Conservation (phyloP, 2,113 vertebrate species). For the Channa argus region DNA sequence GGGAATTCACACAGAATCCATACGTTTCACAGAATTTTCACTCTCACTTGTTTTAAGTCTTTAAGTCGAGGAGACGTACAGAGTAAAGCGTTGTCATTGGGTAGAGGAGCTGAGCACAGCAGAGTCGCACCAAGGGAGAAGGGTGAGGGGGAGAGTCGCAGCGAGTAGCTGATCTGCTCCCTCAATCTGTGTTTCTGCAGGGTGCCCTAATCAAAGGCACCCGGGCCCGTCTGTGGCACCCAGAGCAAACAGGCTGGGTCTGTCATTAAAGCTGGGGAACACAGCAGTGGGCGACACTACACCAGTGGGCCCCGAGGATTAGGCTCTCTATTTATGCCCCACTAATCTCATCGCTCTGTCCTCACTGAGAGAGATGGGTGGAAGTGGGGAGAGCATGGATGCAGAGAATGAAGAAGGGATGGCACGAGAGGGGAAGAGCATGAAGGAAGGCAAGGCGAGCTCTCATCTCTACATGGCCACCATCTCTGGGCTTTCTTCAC, state of each 20-base stretch:
- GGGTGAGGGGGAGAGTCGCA: slow-evolving; percentile 6
- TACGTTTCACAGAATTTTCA: slow-evolving; percentile 61
- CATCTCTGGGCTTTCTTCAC: slow-evolving; percentile 73
- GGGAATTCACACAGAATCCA: slow-evolving; percentile 70
- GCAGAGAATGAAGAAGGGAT: slow-evolving; percentile 20
- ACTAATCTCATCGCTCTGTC: slow-evolving; percentile 70
- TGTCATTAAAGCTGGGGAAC: slow-evolving; percentile 73
- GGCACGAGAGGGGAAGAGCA: slow-evolving; percentile 6
- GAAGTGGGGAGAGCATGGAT: slow-evolving; percentile 35
- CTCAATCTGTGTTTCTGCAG: slow-evolving; percentile 75
- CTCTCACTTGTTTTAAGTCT: slow-evolving; percentile 69
- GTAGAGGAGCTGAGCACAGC: slow-evolving; percentile 64
- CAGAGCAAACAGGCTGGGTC: slow-evolving; percentile 67
- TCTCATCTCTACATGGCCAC: slow-evolving; percentile 72
- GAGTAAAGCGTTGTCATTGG: slow-evolving; percentile 63
- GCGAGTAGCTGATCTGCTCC: slow-evolving; percentile 67
- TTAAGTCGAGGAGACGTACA: slow-evolving; percentile 71
- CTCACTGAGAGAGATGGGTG: slow-evolving; percentile 50
- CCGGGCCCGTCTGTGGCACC: slow-evolving; percentile 65
- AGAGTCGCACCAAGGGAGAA: slow-evolving; percentile 38
- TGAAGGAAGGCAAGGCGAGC: slow-evolving; percentile 44
- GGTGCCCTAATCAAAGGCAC: slow-evolving; percentile 78
- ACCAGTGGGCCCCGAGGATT: slow-evolving; percentile 68
- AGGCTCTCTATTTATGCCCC: slow-evolving; percentile 75
- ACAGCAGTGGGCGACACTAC: slow-evolving; percentile 68